Conservation (phyloP, 2,888 invertebrate species). For the Agrochola litura region DNA sequence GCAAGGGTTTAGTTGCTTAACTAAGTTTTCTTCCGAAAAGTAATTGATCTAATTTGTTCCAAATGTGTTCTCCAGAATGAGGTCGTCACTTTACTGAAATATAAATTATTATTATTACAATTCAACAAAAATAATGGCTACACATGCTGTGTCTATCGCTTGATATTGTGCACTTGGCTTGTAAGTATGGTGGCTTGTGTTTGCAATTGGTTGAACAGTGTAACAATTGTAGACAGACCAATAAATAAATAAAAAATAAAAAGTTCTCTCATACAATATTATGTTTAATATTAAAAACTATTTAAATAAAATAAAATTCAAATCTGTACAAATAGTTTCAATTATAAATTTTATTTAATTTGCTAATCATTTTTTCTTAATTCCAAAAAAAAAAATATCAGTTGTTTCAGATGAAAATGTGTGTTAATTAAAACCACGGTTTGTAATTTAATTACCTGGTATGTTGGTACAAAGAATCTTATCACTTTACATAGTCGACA, state of each 20-base stretch:
- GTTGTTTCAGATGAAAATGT: constrained; percentile 1
- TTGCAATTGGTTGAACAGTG: no score
- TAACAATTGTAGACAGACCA: no score
- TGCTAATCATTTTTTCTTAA: not conserved
- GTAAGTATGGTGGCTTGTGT: no score
- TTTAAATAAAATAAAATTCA: not conserved
- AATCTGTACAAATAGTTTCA: not conserved
- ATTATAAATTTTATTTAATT: not conserved
- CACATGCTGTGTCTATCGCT: no score
- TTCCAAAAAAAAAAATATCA: constrained; percentile 8
- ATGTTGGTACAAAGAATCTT: constrained; percentile 28
- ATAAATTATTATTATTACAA: not conserved
- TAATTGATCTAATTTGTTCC: constrained; percentile 12
- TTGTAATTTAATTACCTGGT: constrained; percentile 49
- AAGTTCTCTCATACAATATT: constrained; percentile 6
- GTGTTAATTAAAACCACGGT: constrained; percentile 14
- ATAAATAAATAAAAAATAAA: no score
- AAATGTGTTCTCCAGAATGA: not conserved
- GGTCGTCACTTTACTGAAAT: not conserved
- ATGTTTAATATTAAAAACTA: not conserved
- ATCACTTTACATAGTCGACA: constrained; percentile 44
- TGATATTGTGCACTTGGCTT: no score
- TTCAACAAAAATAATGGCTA: not conserved
- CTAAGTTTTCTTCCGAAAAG: constrained; percentile 20
- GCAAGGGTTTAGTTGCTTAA: constrained; percentile 23